phyloP scores from a whole-genome alignment of 2,888 invertebrate species.

The Diogma glabrata region DNA sequence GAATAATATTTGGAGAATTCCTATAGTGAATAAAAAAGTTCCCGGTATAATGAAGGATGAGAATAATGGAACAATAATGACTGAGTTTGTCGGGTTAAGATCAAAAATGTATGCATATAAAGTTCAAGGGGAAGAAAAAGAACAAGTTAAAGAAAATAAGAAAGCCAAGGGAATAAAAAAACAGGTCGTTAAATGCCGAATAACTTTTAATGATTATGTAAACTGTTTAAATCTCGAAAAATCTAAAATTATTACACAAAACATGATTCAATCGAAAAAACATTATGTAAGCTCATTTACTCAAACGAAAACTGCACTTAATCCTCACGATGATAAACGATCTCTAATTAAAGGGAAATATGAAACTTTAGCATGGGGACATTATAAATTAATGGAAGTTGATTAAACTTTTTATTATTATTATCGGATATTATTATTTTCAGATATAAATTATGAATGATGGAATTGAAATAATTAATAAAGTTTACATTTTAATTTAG shows the following conservation, averaged over 20 bases:
- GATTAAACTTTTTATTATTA: not conserved
- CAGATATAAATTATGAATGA: no score
- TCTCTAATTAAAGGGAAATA: not conserved
- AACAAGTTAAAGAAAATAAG: not conserved
- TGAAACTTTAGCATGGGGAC: not conserved
- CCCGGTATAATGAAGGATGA: not conserved
- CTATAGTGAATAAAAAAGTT: not conserved
- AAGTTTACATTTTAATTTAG: no score
- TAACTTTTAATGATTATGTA: not conserved
- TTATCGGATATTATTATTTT: no score
- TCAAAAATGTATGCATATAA: not conserved
- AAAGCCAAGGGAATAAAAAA: not conserved
- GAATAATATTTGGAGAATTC: conserved; percentile 12
- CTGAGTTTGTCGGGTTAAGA: not conserved
- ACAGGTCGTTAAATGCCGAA: not conserved
- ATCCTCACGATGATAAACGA: not conserved
- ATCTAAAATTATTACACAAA: not conserved
- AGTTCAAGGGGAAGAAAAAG: no score
- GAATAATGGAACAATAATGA: not conserved
- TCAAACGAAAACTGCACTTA: not conserved
- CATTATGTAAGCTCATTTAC: not conserved
- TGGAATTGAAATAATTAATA: no score
- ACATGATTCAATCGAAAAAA: not conserved
- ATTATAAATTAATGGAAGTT: not conserved
- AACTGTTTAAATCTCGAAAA: not conserved